These are phyloP conservation scores for Pygoscelis antarcticus DNA, from an alignment of 2,113 vertebrate species.

Conservation along the genomic window DNA sequence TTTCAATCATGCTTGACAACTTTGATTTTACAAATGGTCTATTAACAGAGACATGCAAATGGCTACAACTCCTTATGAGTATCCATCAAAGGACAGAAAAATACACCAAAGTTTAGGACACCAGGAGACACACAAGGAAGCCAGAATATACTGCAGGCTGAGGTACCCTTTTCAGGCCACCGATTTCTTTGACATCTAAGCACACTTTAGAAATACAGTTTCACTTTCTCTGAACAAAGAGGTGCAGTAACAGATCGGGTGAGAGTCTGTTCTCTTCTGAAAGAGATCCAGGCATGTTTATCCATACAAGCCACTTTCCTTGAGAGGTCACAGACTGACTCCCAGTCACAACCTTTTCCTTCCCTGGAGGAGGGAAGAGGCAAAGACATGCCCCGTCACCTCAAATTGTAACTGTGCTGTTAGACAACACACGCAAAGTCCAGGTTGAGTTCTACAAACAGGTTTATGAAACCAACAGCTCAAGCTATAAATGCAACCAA, in stretches of 20 bases:
- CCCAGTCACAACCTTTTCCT: background rate
- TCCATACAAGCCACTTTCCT: background rate
- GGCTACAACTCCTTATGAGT: background rate
- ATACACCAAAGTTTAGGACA: background rate
- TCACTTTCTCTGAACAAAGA: background rate
- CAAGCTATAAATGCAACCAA: background rate
- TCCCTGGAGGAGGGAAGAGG: background rate
- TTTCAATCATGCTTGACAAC: conserved; percentile 10
- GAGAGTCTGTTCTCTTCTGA: background rate
- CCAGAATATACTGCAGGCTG: background rate
- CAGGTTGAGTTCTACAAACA: background rate
- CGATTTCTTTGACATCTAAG: background rate
- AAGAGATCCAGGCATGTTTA: background rate
- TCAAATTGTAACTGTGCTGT: background rate
- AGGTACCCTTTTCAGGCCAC: background rate
- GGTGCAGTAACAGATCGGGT: background rate
- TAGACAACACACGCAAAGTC: background rate
- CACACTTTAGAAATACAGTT: background rate
- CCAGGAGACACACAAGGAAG: background rate
- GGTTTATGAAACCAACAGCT: background rate
- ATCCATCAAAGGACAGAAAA: background rate
- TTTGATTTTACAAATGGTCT: background rate
- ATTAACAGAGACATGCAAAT: background rate
- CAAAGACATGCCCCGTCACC: background rate
- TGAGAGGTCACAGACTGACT: background rate